Base-by-base conservation (phyloP, 2,797 vertebrate species). In the Dendrocincla fuliginosa region DNA sequence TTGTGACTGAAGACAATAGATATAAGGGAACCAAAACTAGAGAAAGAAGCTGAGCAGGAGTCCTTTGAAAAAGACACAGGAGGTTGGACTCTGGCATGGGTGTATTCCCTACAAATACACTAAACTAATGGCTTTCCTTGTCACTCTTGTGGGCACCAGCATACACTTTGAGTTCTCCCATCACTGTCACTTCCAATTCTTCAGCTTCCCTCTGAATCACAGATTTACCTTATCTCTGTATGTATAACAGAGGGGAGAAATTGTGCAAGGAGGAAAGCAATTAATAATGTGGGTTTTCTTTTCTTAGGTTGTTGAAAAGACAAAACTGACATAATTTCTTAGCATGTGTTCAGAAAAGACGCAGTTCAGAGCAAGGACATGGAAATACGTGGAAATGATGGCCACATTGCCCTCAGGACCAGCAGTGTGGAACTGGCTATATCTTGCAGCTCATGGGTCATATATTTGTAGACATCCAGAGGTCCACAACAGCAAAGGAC, bases 51-150 rank as follows among this genome's bases (percentile, higher is more conserved):
- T 33, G 33, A 63, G 18, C 24, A 59, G 20, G 22, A 71, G 15
- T 41, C 24, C 63, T 85, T 67, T 46, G 30, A 44, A 59, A 84
- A 79, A 76, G 55, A 20, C 52, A 13, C 12, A 52, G 30, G 23
- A 70, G 35, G 25, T 11, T 2, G 0, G 10, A 3, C 41, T 69
- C 33, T 69, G 42, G 9, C 3, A 2, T 2, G 1, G n/a, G 18
- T 23, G 6, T n/a, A 12, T 49, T 76, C 32, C 37, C 42, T 67
- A 30, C 14, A 64, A 44, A 44, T 15, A 18, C 22, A 11, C 25
- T 33, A 53, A 37, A 46, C 27, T 25, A 44, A 52, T 22, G 60
- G 17, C 33, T 93, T 69, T 90, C 23, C 59, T 79, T 46, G 9
- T 76, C 71, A 17, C 33, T 35, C 52, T 50, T 49, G 19, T 28